Evolutionary conservation across 1,140 invertebrate genomes (phyloP), one percentile per base, ranked within the genome.

Genomic region (Leptinotarsa lineolata): DNA sequence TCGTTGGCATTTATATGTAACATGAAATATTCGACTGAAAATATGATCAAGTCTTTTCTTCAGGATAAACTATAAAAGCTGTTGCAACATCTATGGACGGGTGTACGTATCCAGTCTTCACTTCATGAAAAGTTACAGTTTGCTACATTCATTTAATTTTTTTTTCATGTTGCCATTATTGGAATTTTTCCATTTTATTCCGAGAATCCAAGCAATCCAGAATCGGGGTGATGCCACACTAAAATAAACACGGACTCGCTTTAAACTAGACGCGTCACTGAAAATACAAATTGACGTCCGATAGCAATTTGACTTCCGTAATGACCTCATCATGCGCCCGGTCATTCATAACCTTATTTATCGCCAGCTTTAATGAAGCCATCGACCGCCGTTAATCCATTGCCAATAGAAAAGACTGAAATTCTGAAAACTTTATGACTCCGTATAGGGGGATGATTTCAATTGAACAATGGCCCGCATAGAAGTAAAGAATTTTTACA

Each of bases 321-420:
- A 60, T 20, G 48, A 58, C 22, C 48, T 58, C 68, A 59, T 70
- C 68, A 59, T 59, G 22, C 68, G 68, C 68, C 21, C 68, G 58
- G 24, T 70, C 22, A 22, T 59, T 18, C n/a, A 61, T 71, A 71
- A 71, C 58, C 22, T 21, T 60, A 71, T 60, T 61, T 71, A 71
- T 63, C 69, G 30, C 61, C 69, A 71, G 58, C 61, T 59, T 71
- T 71, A 71, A 71, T 71, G 69, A 71, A 71, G 69, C 69, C 59
- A 71, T 71, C 58, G 24, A 71, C 54, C 59, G 22, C 21, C 44
- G 44, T 71, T 59, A 22, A 71, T 61, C 24, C 59, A 58, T 48
- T 54, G 48, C 48, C 44, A 48, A 48, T 5, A 21, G 46, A 15
- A 46, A 18, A 24, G 16, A 68, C 20, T 16, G 18, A 72, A 70